phyloP scores from a whole-genome alignment of 2,888 invertebrate species.

The Agrypnus murinus region DNA sequence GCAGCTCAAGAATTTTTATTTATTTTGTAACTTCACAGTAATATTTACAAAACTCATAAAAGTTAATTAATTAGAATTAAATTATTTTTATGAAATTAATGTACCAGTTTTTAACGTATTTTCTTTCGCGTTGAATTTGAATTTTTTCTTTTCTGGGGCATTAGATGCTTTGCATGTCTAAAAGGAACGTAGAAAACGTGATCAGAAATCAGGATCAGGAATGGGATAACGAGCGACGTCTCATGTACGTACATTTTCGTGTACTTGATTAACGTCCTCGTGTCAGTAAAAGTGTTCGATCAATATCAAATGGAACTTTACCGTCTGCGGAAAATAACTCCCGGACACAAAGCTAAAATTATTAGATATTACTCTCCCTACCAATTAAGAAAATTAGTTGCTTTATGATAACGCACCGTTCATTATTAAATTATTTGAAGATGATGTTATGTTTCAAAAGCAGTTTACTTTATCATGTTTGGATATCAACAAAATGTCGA shows the following conservation, averaged over 20 bases:
- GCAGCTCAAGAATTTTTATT: too few species aligned
- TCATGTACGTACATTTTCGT: slow-evolving; percentile 26
- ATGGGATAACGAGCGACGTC: slow-evolving; percentile 23
- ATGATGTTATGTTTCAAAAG: too few species aligned
- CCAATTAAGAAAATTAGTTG: slow-evolving; percentile 21
- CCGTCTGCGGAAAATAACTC: slow-evolving; percentile 4
- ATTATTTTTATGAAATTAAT: too few species aligned
- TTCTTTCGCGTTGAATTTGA: not conserved
- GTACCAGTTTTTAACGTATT: too few species aligned
- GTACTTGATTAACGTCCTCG: slow-evolving; percentile 23
- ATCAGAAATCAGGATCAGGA: slow-evolving; percentile 23
- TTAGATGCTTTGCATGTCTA: slow-evolving; percentile 6
- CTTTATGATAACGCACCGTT: not conserved
- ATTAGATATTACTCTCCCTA: slow-evolving; percentile 8
- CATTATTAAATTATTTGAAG: not conserved
- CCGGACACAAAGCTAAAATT: not conserved
- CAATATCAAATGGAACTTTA: slow-evolving; percentile 7
- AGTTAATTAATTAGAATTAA: too few species aligned
- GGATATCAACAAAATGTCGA: too few species aligned
- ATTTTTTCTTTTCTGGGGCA: not conserved
- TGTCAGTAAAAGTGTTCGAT: slow-evolving; percentile 4
- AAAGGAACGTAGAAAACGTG: slow-evolving; percentile 29
- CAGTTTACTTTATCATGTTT: too few species aligned
- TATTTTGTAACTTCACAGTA: too few species aligned
- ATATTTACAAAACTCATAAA: too few species aligned